Base-by-base conservation (phyloP, 2,113 vertebrate species). In the Pterocles orientalis region DNA sequence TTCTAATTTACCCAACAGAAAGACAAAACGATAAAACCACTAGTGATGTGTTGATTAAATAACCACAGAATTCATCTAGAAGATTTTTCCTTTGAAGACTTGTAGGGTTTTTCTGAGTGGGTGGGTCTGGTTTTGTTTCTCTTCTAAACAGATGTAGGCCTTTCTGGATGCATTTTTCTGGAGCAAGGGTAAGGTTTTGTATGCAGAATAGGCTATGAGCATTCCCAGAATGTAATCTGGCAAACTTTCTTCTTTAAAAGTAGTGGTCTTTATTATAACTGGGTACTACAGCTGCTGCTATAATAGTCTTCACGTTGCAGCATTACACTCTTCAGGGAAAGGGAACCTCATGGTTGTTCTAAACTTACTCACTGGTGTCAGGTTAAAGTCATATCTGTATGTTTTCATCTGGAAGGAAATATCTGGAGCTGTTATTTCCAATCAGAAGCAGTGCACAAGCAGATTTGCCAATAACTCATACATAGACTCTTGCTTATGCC, bases 51-150 rank as follows among this genome's bases (percentile, higher is more conserved):
- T 6, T 9, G 7, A 75, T 65, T 75, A 84, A 68, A 76, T 24
- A 68, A 9, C 4, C 11, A 54, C 7, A 41, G 39, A 16, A 47
- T 41, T 77, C 6, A 28, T 68, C 18, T 58, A 43, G 19, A 62
- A 31, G 45, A 2, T 9, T 9, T 45, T 82, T 73, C 15, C 8
- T 86, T 56, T n/a, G 45, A 39, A 39, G 24, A 48, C 33, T 31
- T 77, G 24, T 79, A 33, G 16, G 3, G 2, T 25, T 62, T 71
- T 82, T 71, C 13, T 48, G 18, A 50, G 4, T 13, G 6, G 3
- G 1, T 33, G 4, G 2, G 25, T 2, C 7, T 54, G 6, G 2
- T 2, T 36, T 53, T 48, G 3, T 58, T 81, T 48, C 6, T 58
- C 14, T 70, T 58, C 58, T 50, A 72, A 47, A 18, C 9, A 78